Evolutionary conservation across 2,797 vertebrate species (phyloP).

Genomic region (Salmo trutta): DNA sequence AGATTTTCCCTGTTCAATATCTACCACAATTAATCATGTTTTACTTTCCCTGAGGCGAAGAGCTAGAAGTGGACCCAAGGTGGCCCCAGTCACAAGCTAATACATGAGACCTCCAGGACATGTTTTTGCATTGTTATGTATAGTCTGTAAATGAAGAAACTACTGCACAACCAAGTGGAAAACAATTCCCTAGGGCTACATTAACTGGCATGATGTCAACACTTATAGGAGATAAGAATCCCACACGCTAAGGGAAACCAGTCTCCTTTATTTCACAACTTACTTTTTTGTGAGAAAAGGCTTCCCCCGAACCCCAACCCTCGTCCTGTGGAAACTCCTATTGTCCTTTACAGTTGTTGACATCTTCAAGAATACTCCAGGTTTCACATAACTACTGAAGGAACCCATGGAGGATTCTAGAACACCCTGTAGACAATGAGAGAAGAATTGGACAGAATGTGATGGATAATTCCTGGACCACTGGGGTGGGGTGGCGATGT

Average conservation of each 20-base stretch:
- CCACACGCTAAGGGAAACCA: background rate
- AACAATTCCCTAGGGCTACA: slow-evolving; percentile 34
- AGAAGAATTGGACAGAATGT: background rate
- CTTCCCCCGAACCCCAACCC: background rate
- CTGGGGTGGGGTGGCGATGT: slow-evolving; percentile 24
- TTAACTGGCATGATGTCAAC: slow-evolving; percentile 17
- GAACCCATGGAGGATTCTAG: slow-evolving; percentile 8
- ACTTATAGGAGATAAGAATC: slow-evolving; percentile 10
- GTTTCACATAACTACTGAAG: background rate
- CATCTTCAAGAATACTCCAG: background rate
- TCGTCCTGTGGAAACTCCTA: slow-evolving; percentile 12
- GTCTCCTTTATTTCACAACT: background rate
- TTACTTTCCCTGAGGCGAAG: background rate
- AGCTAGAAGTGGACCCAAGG: background rate
- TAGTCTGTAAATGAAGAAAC: background rate
- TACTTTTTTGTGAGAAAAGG: slow-evolving; percentile 11
- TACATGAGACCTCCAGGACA: background rate
- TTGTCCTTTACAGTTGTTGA: background rate
- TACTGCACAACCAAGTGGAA: slow-evolving; percentile 18
- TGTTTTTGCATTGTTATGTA: slow-evolving; percentile 2
- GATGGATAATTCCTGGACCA: background rate
- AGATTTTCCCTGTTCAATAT: slow-evolving; percentile 6
- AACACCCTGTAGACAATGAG: slow-evolving; percentile 10
- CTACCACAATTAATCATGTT: background rate
- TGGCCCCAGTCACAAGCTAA: slow-evolving; percentile 3